Conservation (phyloP, 2,113 vertebrate species). For the Patagioenas fasciata region DNA sequence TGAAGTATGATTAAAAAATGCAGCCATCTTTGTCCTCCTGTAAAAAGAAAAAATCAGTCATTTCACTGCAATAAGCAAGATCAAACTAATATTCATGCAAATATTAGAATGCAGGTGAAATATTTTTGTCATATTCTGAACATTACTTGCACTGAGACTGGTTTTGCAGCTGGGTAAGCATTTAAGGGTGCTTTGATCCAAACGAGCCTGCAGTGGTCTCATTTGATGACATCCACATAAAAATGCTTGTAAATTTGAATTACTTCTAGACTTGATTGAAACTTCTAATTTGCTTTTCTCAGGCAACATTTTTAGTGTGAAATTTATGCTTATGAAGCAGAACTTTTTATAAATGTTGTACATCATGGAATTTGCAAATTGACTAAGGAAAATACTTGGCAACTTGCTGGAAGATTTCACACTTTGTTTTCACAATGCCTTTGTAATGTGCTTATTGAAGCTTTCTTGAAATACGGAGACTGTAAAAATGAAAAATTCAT, state of each 20-base stretch:
- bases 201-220: background rate
- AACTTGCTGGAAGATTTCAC: background rate
- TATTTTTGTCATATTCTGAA: background rate
- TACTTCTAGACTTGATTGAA: slow-evolving; percentile 37
- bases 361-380: slow-evolving; percentile 9
- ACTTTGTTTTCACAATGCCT: slow-evolving; percentile 5
- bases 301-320: background rate
- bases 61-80: background rate
- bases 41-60: background rate
- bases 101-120: background rate
- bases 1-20: background rate
- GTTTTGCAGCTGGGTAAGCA: background rate
- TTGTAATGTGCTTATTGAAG: background rate
- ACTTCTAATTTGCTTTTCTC: slow-evolving; percentile 37
- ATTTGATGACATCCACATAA: slow-evolving; percentile 29
- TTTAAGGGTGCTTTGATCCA: slow-evolving; percentile 16
- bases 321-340: slow-evolving; percentile 13
- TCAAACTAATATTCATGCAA: background rate
- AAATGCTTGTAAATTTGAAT: slow-evolving; percentile 40
- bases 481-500: background rate
- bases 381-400: background rate
- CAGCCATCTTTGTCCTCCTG: background rate
- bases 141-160: background rate
- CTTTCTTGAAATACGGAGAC: background rate
- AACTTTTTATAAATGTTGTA: background rate